These are phyloP conservation scores for Porites lobata DNA, from an alignment of 92 coral and sea anemone genomes.

Conservation along the genomic window DNA sequence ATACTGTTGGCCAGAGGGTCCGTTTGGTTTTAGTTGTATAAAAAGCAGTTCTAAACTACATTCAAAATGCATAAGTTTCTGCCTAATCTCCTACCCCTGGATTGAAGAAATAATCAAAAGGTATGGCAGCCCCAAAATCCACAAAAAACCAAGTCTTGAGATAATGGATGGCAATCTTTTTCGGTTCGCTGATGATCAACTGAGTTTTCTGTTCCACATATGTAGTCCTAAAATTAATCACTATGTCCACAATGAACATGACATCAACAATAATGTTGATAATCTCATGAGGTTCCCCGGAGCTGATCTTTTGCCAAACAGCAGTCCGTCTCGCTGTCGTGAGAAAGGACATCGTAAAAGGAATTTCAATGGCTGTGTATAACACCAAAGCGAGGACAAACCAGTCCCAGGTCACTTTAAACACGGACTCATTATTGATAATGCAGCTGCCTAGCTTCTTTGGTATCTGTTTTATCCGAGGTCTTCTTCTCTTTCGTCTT, in stretches of 20 bases:
- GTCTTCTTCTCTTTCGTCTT: background rate
- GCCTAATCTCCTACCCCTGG: constrained; percentile 52
- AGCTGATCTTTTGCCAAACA: constrained; percentile 37
- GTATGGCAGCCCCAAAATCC: constrained; percentile 88
- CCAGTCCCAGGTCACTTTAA: constrained; percentile 97
- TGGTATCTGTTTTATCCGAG: background rate
- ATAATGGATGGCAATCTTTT: constrained; percentile 85
- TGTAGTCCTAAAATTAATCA: constrained; percentile 89
- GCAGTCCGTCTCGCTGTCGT: background rate
- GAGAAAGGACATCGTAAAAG: constrained; percentile 83
- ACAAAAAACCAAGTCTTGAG: constrained; percentile 84
- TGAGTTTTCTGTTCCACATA: constrained; percentile 69
- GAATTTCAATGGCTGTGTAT: constrained; percentile 92
- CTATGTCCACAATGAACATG: constrained; percentile 85
- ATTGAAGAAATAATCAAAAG: constrained; percentile 84
- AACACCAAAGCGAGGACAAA: constrained; percentile 82
- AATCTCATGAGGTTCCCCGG: constrained; percentile 60
- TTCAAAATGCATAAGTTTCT: background rate
- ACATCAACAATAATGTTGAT: constrained; percentile 76
- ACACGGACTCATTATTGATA: constrained; percentile 85
- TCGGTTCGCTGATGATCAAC: constrained; percentile 72
- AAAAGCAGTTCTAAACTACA: background rate
- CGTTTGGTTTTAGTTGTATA: no score
- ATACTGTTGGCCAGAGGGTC: no score
- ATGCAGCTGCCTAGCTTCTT: constrained; percentile 70